Conservation (phyloP, 2,888 invertebrate species). For the Morinoia aosen region DNA sequence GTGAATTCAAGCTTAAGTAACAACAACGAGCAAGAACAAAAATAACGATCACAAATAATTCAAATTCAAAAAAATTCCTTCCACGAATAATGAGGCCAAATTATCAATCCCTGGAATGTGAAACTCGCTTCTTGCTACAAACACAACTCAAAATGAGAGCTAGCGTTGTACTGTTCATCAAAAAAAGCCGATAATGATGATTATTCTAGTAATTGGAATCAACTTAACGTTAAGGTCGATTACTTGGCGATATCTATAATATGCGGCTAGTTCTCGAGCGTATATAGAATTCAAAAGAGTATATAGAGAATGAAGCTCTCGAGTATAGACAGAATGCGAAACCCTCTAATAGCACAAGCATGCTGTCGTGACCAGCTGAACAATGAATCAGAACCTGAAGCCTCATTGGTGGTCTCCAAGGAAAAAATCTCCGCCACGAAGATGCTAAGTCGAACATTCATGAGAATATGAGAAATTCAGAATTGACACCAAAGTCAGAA, state of each 20-base stretch:
- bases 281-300: no score
- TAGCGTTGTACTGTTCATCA: neutral
- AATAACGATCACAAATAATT: neutral
- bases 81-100: neutral
- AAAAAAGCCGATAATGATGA: no score
- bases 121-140: neutral
- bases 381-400: neutral
- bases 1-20: neutral
- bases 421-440: neutral
- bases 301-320: neutral
- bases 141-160: neutral
- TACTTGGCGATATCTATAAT: no score
- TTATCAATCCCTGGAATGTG: no score
- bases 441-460: neutral
- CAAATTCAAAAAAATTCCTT: neutral
- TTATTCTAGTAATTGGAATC: no score
- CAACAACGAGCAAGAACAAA: neutral
- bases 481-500: neutral
- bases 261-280: no score
- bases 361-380: neutral
- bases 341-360: neutral
- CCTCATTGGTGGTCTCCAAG: neutral
- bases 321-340: neutral
- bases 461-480: neutral
- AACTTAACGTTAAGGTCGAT: no score